A percentile compares a stretch with the other conserved stretches of the same genome.
These are phyloP conservation scores for Pholis gunnellus DNA, from an alignment of 2,113 vertebrate species.

Conservation along the genomic window DNA sequence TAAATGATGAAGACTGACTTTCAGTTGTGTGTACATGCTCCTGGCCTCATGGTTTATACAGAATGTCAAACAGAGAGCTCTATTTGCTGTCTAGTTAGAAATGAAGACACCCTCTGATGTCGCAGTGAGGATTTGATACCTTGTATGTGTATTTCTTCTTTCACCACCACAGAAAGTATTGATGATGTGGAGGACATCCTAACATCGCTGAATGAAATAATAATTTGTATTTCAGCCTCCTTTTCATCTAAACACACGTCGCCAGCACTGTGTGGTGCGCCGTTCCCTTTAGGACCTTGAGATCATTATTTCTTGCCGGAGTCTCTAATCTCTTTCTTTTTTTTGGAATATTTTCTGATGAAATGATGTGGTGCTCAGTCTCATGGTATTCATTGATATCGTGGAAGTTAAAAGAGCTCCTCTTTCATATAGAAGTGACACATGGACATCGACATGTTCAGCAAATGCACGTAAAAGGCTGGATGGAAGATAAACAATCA, in stretches of 20 bases:
- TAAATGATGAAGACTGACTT: not conserved
- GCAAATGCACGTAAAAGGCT: not conserved
- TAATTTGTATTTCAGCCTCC: not conserved
- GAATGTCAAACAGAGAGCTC: constrained; percentile 6
- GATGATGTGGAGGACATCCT: not conserved
- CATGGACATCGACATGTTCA: not conserved
- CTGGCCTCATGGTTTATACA: not conserved
- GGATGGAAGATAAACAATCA: not conserved
- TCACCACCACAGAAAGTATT: not conserved
- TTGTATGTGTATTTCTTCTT: not conserved
- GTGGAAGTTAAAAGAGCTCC: not conserved
- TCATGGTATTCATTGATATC: not conserved
- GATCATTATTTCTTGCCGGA: constrained; percentile 24
- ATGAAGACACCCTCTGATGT: not conserved
- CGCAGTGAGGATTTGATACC: not conserved
- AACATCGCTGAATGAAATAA: not conserved
- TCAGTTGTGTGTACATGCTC: not conserved
- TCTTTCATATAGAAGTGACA: not conserved
- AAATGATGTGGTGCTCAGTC: not conserved
- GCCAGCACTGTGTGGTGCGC: constrained; percentile 7
- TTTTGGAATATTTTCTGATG: not conserved
- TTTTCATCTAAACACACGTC: constrained; percentile 3
- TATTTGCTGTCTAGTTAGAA: not conserved
- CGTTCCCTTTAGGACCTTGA: constrained; percentile 8
- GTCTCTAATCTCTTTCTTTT: not conserved